phyloP scores from a whole-genome alignment of 2,797 vertebrate species.

The Ptychobarbus kaznakovi region DNA sequence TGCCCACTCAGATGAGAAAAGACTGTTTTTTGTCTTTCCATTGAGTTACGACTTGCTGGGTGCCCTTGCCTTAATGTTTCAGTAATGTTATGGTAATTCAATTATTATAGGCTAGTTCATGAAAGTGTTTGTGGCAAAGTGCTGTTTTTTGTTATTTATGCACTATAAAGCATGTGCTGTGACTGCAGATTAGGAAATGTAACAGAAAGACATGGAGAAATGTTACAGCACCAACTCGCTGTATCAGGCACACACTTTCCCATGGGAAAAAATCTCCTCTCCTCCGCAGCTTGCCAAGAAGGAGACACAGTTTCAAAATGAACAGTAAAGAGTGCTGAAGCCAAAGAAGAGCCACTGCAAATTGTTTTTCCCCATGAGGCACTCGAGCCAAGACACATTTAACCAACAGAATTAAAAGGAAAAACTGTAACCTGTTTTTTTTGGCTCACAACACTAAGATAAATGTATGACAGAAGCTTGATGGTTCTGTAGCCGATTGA shows the following conservation, averaged over 20 bases:
- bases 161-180: not conserved
- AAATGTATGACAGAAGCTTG: slow-evolving; percentile 3
- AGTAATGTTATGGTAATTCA: not conserved
- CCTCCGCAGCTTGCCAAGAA: slow-evolving; percentile 37
- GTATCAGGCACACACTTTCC: slow-evolving; percentile 41
- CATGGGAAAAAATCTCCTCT: slow-evolving; percentile 40
- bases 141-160: not conserved
- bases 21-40: slow-evolving; percentile 30
- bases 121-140: not conserved
- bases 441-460: not conserved
- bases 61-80: not conserved
- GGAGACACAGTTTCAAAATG: slow-evolving; percentile 7
- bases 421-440: not conserved
- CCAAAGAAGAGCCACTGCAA: not conserved
- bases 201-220: slow-evolving; percentile 6
- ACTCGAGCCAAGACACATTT: not conserved
- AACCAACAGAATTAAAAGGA: not conserved
- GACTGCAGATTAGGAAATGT: not conserved
- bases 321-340: not conserved
- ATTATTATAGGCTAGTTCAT: not conserved
- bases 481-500: not conserved
- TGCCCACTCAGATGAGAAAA: slow-evolving; percentile 34
- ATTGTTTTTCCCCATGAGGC: not conserved
- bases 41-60: not conserved
- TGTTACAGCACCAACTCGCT: slow-evolving; percentile 40